Base-by-base conservation (phyloP, 1,140 invertebrate species). In the Drosophila punjabiensis region DNA sequence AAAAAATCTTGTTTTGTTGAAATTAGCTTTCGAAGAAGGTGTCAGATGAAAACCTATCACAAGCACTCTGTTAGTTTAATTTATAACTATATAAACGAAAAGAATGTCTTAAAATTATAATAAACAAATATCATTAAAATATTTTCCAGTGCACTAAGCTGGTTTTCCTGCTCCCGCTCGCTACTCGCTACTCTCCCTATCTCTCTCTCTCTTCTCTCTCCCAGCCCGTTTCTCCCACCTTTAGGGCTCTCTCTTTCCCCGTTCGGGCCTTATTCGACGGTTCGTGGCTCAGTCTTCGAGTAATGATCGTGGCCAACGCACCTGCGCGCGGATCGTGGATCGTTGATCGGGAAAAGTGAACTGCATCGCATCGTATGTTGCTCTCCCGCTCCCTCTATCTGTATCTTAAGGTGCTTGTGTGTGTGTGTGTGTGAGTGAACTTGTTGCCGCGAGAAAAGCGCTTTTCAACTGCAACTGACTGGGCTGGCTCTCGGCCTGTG, bases 281-380 rank as follows among this genome's bases (percentile, higher is more conserved):
- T 85, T 70, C 55, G 79, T 71, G 66, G 81, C 83, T 93, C 88
- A 93, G 91, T 93, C 91, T 93, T 92, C 82, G 81, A 93, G 79
- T 81, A 81, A 88, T 92, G 81, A 93, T 93, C 86, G 91, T 88
- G 68, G 75, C 60, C 71, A 84, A 81, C 86, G 83, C 92, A 93
- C 92, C 92, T 93, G 92, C 86, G 79, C 86, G 86, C 86, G 86
- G 79, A 89, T 70, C 81, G 76, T 68, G 61, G 20, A 39, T 73
- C 48, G 48, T 33, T 61, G 55, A 35, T 55, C 39, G 16, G 35
- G 50, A 68, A 77, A 73, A 88, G 68, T 89, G 71, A 60, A 87
- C 79, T 74, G 69, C 56, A 74, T 50, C 64, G 48, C 24, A 33
- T 33, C n/a, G 82, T 86, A 74, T 78, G 70, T 87, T 28, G 55